These are phyloP conservation scores for Ovibos moschatus DNA, from an alignment of 2,113 vertebrate genomes.

Conservation along the genomic window DNA sequence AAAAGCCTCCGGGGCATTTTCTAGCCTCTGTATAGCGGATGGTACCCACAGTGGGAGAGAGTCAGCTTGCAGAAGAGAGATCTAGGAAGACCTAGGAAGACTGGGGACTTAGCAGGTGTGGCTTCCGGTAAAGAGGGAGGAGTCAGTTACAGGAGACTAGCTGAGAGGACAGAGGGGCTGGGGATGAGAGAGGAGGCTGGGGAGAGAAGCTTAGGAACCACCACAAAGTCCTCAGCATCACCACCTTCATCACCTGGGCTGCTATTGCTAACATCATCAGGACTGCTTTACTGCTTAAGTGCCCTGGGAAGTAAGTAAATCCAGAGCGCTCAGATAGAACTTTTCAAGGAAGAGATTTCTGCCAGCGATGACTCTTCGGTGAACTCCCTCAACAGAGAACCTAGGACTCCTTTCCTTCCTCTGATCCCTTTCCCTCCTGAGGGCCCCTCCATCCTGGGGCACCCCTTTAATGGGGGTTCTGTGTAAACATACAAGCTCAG, in stretches of 20 bases:
- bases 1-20: background rate
- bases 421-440: background rate
- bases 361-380: background rate
- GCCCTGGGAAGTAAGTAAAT: background rate
- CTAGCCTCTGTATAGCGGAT: background rate
- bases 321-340: background rate
- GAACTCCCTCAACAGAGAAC: background rate
- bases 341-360: background rate
- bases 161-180: background rate
- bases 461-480: background rate
- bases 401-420: background rate
- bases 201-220: background rate
- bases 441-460: background rate
- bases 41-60: background rate
- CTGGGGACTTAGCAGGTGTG: background rate
- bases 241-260: background rate
- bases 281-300: background rate
- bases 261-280: background rate
- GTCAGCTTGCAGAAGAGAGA: background rate
- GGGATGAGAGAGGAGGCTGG: background rate
- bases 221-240: background rate
- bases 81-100: background rate
- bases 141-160: background rate
- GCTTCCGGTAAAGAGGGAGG: background rate
- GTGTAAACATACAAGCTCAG: background rate